Conservation (phyloP, 2,797 vertebrate species). For the Apodemus agrarius region DNA sequence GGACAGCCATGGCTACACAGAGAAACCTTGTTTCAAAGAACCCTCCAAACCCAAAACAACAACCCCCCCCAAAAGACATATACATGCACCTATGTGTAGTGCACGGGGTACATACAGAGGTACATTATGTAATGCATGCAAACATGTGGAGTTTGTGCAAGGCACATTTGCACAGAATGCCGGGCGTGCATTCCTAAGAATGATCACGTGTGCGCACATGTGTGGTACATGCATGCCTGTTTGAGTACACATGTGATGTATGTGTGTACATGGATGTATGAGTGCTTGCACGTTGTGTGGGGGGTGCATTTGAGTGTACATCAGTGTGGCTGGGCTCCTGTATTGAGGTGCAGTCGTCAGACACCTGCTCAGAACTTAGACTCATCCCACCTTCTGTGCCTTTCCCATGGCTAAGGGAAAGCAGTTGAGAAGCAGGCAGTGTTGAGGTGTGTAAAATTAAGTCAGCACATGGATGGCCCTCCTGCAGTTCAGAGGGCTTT, state of each 20-base stretch:
- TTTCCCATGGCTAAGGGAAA: not conserved
- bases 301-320: rapidly evolving
- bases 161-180: not conserved
- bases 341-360: not conserved
- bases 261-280: not conserved
- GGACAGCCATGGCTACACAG: not conserved
- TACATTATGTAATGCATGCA: not conserved
- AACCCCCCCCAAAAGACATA: not conserved
- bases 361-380: not conserved
- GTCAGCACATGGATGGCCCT: rapidly evolving
- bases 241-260: not conserved
- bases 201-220: not conserved
- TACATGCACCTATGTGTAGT: not conserved
- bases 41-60: not conserved
- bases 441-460: not conserved
- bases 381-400: not conserved
- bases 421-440: not conserved
- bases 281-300: not conserved
- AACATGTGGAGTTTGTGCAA: not conserved
- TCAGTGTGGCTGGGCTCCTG: not conserved
- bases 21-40: not conserved
- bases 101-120: not conserved
- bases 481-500: not conserved
- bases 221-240: not conserved
- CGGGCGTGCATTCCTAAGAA: not conserved